Percentiles rank a stretch among this genome's conserved stretches.
These are phyloP conservation scores for Pterostichus niger DNA, from an alignment of 2,888 invertebrate species.

Conservation along the genomic window DNA sequence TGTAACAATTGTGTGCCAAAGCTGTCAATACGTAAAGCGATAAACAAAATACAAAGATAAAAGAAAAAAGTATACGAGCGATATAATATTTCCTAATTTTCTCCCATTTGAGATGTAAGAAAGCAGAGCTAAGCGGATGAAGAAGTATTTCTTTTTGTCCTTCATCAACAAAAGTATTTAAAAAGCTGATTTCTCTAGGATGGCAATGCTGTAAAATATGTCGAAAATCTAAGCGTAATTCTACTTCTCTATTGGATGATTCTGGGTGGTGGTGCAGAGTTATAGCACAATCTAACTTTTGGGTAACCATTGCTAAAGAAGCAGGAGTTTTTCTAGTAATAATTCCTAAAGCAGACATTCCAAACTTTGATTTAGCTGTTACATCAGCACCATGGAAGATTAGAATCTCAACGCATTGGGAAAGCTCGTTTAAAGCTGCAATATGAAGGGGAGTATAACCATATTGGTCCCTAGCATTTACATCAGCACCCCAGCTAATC, in stretches of 20 bases:
- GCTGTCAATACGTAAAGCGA: slow-evolving; percentile 90
- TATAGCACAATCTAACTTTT: slow-evolving; percentile 90
- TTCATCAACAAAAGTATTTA: slow-evolving; percentile 92
- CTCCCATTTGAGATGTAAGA: slow-evolving; percentile 93
- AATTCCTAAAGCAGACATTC: slow-evolving; percentile 91
- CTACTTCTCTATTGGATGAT: slow-evolving; percentile 88
- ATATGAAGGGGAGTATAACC: slow-evolving; percentile 92
- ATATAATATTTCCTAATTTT: slow-evolving; percentile 94
- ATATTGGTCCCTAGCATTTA: slow-evolving; percentile 91
- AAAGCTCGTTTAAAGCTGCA: slow-evolving; percentile 91
- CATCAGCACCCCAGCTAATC: slow-evolving; percentile 89
- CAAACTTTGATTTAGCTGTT: slow-evolving; percentile 92
- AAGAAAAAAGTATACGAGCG: slow-evolving; percentile 87
- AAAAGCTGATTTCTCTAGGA: slow-evolving; percentile 90
- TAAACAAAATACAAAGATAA: slow-evolving; percentile 89
- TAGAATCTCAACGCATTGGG: slow-evolving; percentile 90
- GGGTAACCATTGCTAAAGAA: slow-evolving; percentile 89
- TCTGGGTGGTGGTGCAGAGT: slow-evolving; percentile 88
- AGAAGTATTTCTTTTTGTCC: slow-evolving; percentile 92
- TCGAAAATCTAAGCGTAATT: slow-evolving; percentile 89
- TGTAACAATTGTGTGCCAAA: slow-evolving; percentile 91
- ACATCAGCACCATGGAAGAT: slow-evolving; percentile 93
- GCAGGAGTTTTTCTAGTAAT: slow-evolving; percentile 93
- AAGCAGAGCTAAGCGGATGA: slow-evolving; percentile 93
- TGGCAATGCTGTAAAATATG: slow-evolving; percentile 90